Evolutionary conservation across 2,797 vertebrate genomes (phyloP), one percentile per base, ranked within the genome.

Genomic region (Onychomys leucogaster): DNA sequence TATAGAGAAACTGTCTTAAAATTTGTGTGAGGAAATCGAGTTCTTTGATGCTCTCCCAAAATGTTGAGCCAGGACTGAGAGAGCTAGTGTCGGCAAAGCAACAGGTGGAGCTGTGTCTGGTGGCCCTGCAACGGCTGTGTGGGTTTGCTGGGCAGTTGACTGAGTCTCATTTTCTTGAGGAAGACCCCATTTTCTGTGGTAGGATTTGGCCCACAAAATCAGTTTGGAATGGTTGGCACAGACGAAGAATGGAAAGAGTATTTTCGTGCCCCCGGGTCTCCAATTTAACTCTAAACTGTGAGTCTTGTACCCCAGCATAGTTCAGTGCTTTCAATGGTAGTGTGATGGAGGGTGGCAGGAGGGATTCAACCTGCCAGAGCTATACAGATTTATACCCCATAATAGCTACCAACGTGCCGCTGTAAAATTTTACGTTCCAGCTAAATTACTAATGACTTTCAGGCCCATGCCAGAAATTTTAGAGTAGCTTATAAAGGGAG

Each of bases 361-460:
- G 96, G 96, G 95, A 94, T 96, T 97, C 94, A 96, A 95, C 93
- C 96, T 98, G 97, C 96, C 96, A 98, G 95, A 93, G 82, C 80
- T 96, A 96, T 96, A 82, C 98, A 98, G 95, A 97, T 98, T 98
- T 98, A 97, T 97, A 97, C 96, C 97, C 98, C 97, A 94, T 98
- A 98, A 98, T 94, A 98, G 96, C 98, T 98, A 98, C 97, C 97
- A 98, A 97, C 55, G 67, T 82, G 78, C 98, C 29, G 88, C 98
- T 98, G 96, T 96, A 98, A 98, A 93, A 92, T 97, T 98, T 98
- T 98, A 97, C 87, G 81, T 98, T 98, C 98, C 95, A 98, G 97
- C 98, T 98, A 98, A 98, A 98, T 99, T 98, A 94, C 97, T 98
- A 94, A 98, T 98, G 98, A 98, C 97, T 98, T 98, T 97, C 97